phyloP scores from a whole-genome alignment of 2,888 invertebrate species.

The Ormyrus rosae region DNA sequence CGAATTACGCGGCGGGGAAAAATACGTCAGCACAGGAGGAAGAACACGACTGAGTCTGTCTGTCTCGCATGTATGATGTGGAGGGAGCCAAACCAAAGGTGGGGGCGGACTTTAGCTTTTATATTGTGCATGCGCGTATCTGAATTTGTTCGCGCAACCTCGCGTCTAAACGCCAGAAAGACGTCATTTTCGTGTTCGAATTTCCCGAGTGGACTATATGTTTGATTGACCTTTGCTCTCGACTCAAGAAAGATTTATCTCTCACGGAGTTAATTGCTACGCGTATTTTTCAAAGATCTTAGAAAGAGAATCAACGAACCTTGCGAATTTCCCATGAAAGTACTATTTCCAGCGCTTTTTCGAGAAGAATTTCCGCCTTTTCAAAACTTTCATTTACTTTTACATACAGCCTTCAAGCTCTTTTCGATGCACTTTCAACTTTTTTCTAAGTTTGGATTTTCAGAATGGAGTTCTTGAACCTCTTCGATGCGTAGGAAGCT shows the following conservation, averaged over 20 bases:
- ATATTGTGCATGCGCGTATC: constrained; percentile 51
- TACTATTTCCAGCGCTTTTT: constrained; percentile 13
- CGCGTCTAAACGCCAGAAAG: too few species aligned
- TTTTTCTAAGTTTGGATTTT: not conserved
- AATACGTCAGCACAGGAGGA: not conserved
- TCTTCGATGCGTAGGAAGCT: too few species aligned
- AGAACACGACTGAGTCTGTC: too few species aligned
- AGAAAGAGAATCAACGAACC: constrained; percentile 48
- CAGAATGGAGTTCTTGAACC: not conserved
- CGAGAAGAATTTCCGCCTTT: constrained; percentile 3
- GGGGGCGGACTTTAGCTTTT: constrained; percentile 25
- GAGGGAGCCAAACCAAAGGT: constrained; percentile 6
- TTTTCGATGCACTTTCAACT: not conserved
- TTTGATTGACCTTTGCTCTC: not conserved
- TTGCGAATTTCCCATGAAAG: constrained; percentile 58
- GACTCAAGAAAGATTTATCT: too few species aligned
- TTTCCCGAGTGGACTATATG: not conserved
- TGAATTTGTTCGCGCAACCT: not conserved
- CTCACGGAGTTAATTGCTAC: too few species aligned
- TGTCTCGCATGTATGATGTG: too few species aligned
- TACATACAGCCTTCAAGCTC: not conserved
- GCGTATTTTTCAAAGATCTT: too few species aligned
- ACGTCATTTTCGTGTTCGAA: too few species aligned
- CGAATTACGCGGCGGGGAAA: not conserved
- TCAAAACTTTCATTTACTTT: constrained; percentile 19